Percentiles rank a stretch among this genome's conserved stretches.
Conservation (phyloP, 2,888 invertebrate species). For the Oligia fasciuncula region DNA sequence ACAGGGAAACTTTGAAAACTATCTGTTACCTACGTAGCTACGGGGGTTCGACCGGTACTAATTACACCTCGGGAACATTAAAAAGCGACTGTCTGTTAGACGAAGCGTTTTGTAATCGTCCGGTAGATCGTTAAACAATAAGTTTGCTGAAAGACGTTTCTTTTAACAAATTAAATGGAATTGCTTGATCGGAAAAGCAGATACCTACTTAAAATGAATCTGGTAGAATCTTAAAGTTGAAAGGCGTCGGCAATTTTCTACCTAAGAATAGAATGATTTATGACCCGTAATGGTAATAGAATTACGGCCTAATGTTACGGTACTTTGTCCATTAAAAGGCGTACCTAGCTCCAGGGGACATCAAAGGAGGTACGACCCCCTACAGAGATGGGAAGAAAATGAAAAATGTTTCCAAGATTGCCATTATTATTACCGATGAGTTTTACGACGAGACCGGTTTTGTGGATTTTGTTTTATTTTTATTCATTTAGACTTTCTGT, state of each 20-base stretch:
- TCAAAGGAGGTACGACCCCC: conserved; percentile 27
- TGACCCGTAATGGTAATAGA: conserved; percentile 37
- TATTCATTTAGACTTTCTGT: background rate
- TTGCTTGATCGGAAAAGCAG: conserved; percentile 1
- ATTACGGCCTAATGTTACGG: conserved; percentile 35
- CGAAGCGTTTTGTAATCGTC: conserved; percentile 3
- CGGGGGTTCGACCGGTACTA: conserved; percentile 22
- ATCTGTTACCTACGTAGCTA: conserved; percentile 18
- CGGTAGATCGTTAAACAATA: background rate
- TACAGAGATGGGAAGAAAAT: conserved; percentile 28
- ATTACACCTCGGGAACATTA: conserved; percentile 41
- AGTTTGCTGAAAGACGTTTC: background rate
- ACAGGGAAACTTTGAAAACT: conserved; percentile 40
- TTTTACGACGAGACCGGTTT: background rate
- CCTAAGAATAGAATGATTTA: conserved; percentile 46
- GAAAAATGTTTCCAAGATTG: conserved; percentile 32
- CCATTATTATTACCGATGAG: conserved; percentile 5
- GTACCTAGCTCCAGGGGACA: conserved; percentile 25
- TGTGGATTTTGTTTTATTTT: conserved; percentile 13
- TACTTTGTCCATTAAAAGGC: conserved; percentile 53
- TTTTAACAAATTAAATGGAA: conserved; percentile 10
- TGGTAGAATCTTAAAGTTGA: background rate
- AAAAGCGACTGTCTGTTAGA: background rate
- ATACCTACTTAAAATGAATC: conserved; percentile 16
- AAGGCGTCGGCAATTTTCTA: conserved; percentile 24